These are phyloP conservation scores for Eclectus roratus DNA, from an alignment of 2,113 vertebrate genomes.

Conservation along the genomic window DNA sequence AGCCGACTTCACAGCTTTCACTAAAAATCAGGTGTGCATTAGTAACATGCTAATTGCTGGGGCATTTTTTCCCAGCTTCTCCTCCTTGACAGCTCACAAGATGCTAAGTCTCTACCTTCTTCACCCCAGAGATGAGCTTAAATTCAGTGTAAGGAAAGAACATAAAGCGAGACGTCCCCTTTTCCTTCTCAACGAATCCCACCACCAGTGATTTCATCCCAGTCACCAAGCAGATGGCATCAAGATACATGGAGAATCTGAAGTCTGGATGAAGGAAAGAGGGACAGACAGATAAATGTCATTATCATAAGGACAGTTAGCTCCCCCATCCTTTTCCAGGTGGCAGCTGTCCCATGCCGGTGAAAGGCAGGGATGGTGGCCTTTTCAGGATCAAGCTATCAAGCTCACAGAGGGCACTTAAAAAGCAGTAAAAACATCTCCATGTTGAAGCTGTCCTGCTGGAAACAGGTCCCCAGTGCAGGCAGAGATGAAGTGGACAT, in stretches of 20 bases:
- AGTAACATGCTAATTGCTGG: not conserved
- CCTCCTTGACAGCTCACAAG: not conserved
- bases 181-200: rapidly evolving
- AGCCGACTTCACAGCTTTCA: not conserved
- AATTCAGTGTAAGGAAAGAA: not conserved
- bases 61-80: not conserved
- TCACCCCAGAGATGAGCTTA: not conserved
- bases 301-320: not conserved
- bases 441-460: not conserved
- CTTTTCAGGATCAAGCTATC: not conserved
- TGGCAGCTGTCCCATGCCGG: not conserved
- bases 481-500: not conserved
- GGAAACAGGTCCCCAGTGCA: not conserved
- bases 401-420: not conserved
- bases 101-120: not conserved
- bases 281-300: not conserved
- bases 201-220: not conserved
- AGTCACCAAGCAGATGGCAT: not conserved
- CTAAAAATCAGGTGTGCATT: rapidly evolving
- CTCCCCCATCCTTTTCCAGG: not conserved
- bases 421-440: not conserved
- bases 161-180: not conserved
- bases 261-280: not conserved
- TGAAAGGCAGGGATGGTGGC: not conserved
- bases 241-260: not conserved